These are phyloP conservation scores for Pogonomyrmex californicus DNA, from an alignment of 1,140 invertebrate species.

Conservation along the genomic window DNA sequence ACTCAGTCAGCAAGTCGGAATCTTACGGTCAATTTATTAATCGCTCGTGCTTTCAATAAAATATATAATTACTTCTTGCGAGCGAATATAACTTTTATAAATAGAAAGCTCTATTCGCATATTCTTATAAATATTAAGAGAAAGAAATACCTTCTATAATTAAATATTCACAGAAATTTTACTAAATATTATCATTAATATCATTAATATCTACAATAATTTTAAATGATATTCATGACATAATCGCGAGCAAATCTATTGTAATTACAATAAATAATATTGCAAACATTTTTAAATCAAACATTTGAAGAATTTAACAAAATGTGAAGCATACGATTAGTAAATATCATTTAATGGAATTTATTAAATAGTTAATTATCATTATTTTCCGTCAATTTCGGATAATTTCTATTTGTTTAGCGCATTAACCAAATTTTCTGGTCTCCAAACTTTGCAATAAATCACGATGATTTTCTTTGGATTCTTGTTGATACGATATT, in stretches of 20 bases:
- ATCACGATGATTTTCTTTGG: constrained; percentile 1
- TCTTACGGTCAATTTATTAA: constrained; percentile 45
- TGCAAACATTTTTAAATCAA: not conserved
- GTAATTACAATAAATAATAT: not conserved
- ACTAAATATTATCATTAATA: constrained; percentile 6
- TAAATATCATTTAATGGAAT: not conserved
- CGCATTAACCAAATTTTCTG: not conserved
- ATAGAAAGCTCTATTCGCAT: not conserved
- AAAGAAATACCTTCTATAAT: not conserved
- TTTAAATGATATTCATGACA: not conserved
- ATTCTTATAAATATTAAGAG: not conserved
- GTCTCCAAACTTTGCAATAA: not conserved
- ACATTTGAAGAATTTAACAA: not conserved
- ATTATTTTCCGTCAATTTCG: not conserved
- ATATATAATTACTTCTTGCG: constrained; percentile 1
- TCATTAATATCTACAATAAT: not conserved
- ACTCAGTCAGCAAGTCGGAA: constrained; percentile 45
- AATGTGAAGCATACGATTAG: not conserved
- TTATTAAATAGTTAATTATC: not conserved
- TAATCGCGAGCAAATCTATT: not conserved
- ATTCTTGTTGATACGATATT: not conserved
- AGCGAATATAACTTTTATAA: not conserved
- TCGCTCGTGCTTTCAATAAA: constrained; percentile 25
- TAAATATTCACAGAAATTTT: not conserved
- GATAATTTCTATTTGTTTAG: not conserved